Percentiles rank a stretch among this genome's conserved stretches.
phyloP scores from a whole-genome alignment of 2,888 invertebrate species.

The Drosophila monieri region DNA sequence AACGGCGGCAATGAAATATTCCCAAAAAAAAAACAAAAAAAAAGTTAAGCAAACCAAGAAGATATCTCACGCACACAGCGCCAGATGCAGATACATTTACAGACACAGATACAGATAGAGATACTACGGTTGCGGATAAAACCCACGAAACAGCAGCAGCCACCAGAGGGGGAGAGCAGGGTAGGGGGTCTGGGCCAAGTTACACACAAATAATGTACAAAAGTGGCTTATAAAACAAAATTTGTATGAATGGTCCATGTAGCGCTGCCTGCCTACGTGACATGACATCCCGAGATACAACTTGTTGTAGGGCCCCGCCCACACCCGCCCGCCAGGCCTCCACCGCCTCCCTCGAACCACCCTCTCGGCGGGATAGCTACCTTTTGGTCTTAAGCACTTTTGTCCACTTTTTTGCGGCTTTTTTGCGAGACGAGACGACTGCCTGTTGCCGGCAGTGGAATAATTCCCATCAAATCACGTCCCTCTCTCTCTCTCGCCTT shows the following conservation, averaged over 20 bases:
- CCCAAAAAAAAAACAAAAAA: constrained; percentile 15
- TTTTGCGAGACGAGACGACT: constrained; percentile 28
- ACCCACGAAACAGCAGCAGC: constrained; percentile 39
- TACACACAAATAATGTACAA: constrained; percentile 75
- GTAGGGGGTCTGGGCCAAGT: constrained; percentile 55
- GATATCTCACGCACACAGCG: constrained; percentile 20
- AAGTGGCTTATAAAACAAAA: constrained; percentile 79
- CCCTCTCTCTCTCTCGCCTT: constrained; percentile 19
- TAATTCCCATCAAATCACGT: constrained; percentile 76
- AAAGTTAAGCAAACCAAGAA: constrained; percentile 8
- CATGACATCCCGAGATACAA: constrained; percentile 70
- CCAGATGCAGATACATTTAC: constrained; percentile 14
- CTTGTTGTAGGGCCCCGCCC: constrained; percentile 59
- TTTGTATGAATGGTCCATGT: constrained; percentile 79
- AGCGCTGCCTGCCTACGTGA: constrained; percentile 69
- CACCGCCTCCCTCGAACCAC: not conserved
- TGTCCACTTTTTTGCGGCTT: constrained; percentile 40
- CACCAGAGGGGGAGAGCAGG: not conserved
- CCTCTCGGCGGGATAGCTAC: constrained; percentile 21
- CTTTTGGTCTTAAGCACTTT: constrained; percentile 40
- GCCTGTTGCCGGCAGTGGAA: constrained; percentile 51
- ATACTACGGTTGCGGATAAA: constrained; percentile 41
- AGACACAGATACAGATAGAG: constrained; percentile 20
- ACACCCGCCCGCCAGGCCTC: not conserved
- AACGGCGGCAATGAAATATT: constrained; percentile 18